Evolutionary conservation across 2,113 vertebrate genomes (phyloP), one percentile per base, ranked within the genome.

Genomic region (Anarrhichthys ocellatus): DNA sequence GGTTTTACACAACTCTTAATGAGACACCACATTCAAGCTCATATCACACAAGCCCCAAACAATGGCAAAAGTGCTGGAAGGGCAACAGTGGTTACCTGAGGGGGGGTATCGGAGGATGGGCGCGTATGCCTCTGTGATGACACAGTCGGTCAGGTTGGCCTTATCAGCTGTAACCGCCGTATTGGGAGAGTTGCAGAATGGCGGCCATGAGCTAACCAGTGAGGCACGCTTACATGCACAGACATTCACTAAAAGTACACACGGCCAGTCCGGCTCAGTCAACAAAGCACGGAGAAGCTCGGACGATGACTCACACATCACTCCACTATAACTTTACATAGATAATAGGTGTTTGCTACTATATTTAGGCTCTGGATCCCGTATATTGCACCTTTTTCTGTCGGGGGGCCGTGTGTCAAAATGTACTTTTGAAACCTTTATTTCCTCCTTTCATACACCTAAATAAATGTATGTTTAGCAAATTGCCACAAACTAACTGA

Each of bases 401-500:
- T 4, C 18, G 50, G 32, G 32, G 7, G 36, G n/a, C 8, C 36
- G 8, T 29, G 36, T 58, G n/a, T 27, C 36, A 73, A 29, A 29
- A 44, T 22, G 9, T 44, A 36, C 32, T 54, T 65, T 65, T 48
- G 13, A 59, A 40, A 17, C 18, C 14, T 11, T 62, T n/a, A 4
- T 27, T 27, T 14, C 54, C 2, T 27, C 10, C 32, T 62, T 50
- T 50, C 0, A 63, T 5, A 5, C 2, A n/a, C 34, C 46, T n/a
- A 34, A 72, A 73, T 73, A 36, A 65, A 64, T 72, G 32, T 14
- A 61, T 63, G 59, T 56, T 32, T 54, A 42, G 38, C 34, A 38
- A 17, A 44, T 46, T 9, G 34, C 27, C 27, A 22, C 32, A 42
- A 62, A 70, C 48, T 29, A 58, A 42, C 15, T 27, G n/a, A 14